Base-by-base conservation (phyloP, 2,888 invertebrate species). In the Tipula helvola region DNA sequence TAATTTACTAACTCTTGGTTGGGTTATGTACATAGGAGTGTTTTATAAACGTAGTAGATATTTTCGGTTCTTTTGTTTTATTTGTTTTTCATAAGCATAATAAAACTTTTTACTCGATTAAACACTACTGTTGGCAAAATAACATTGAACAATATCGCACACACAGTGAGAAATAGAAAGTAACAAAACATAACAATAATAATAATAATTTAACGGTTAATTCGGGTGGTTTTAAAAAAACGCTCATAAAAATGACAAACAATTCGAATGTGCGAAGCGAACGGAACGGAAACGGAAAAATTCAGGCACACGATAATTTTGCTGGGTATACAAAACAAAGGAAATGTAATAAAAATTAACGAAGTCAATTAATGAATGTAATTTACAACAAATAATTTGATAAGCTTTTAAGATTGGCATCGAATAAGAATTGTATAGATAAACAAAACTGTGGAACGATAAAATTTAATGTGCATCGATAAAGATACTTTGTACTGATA, bases 11-110 rank as follows among this genome's bases (percentile, higher is more conserved):
- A 71, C 71, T 71, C 71, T 18, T 71, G 71, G 71, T 71, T 71
- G 71, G 71, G 71, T 71, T 28, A 71, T 28, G 71, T 39, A 44
- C 44, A 12, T 44, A 44, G 7, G 12, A 10, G 3, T 18, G 16
- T 57, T 28, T 28, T 28, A 28, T 28, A 28, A 28, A 57, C 16
- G 16, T 28, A 10, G 71, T 71, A 28, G 10, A 8, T 71, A 71
- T 71, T 71, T 71, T 28, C 71, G 28, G 2, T 28, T 71, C 71
- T 71, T 71, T 71, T 71, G 28, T 71, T 71, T 71, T 71, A 71
- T 71, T 71, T 71, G 71, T 71, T 71, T 71, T 71, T 71, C 71
- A 71, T 71, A 71, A 71, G 71, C 71, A 71, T 71, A 71, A 71
- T 71, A 71, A 71, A 71, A 71, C 71, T 71, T 71, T 71, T 71